Conservation (phyloP, 2,888 invertebrate genomes). For the Lasioglossum zephyrum region DNA sequence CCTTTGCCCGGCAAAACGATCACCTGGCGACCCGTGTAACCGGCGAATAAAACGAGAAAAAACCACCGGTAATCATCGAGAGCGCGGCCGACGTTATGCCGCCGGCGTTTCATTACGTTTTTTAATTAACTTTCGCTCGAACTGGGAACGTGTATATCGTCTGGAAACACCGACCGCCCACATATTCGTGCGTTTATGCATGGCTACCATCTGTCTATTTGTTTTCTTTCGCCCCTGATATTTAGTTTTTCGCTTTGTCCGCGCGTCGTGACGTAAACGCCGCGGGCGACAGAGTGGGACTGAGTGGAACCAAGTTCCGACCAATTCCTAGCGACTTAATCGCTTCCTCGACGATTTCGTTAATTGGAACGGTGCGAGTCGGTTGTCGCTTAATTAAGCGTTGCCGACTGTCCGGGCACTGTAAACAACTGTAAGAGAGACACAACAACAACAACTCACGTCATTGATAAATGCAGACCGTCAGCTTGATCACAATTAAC, state of each 20-base stretch:
- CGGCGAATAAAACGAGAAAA: slow-evolving; percentile 2
- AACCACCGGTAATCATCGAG: slow-evolving; percentile 46
- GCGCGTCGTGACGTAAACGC: not conserved
- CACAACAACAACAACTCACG: too few relatives aligned
- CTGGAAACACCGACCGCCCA: slow-evolving; percentile 38
- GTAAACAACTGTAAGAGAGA: not conserved
- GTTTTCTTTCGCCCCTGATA: slow-evolving; percentile 43
- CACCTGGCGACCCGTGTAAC: slow-evolving; percentile 39
- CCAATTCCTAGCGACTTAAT: slow-evolving; percentile 41
- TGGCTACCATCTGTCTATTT: slow-evolving; percentile 37
- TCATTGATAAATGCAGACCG: too few relatives aligned
- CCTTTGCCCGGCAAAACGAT: slow-evolving; percentile 32
- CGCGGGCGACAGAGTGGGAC: not conserved
- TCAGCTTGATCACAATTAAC: too few relatives aligned
- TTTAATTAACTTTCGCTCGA: slow-evolving; percentile 63
- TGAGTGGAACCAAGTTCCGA: slow-evolving; percentile 14
- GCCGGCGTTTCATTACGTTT: slow-evolving; percentile 62
- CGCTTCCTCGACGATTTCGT: slow-evolving; percentile 39
- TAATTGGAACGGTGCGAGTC: slow-evolving; percentile 21
- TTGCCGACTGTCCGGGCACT: not conserved
- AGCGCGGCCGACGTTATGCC: slow-evolving; percentile 39
- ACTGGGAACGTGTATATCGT: slow-evolving; percentile 33
- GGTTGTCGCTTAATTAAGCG: not conserved
- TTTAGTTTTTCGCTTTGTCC: slow-evolving; percentile 34
- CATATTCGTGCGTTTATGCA: slow-evolving; percentile 54